Percentiles rank a stretch among this genome's conserved stretches.
Evolutionary conservation across 2,113 vertebrate genomes (phyloP).

Genomic region (Himantopus leucocephalus): DNA sequence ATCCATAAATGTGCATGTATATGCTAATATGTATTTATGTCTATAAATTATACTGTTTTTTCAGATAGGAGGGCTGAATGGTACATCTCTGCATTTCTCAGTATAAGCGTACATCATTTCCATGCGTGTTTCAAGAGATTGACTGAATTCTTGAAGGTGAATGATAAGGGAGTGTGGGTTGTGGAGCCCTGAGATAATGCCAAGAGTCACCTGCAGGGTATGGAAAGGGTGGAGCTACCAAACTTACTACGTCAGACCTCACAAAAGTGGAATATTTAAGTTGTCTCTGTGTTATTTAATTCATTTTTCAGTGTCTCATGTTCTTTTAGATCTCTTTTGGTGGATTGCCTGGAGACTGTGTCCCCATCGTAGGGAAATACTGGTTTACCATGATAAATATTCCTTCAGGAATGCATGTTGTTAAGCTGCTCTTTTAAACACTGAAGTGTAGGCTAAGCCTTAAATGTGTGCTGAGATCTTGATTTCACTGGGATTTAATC

Average conservation of each 20-base stretch:
- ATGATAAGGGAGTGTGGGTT: conserved; percentile 40
- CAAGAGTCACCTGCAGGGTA: conserved; percentile 13
- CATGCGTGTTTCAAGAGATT: neutral
- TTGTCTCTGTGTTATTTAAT: neutral
- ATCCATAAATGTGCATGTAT: neutral
- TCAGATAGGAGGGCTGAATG: neutral
- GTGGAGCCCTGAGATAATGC: conserved; percentile 23
- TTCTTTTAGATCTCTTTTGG: neutral
- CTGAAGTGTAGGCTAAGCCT: neutral
- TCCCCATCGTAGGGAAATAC: neutral
- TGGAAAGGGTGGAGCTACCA: neutral
- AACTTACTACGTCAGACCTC: neutral
- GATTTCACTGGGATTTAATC: neutral
- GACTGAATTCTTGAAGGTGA: conserved; percentile 32
- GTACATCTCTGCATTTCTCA: neutral
- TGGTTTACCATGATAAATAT: neutral
- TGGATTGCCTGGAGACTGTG: neutral
- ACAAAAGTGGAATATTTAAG: neutral
- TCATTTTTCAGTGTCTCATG: neutral
- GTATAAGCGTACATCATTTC: neutral
- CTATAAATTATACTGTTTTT: neutral
- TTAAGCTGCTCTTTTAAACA: neutral
- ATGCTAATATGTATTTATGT: neutral
- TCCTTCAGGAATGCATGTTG: neutral
- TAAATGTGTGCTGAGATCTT: neutral